Conservation (phyloP, 2,888 invertebrate species). For the Xanthorhoe spadicearia region DNA sequence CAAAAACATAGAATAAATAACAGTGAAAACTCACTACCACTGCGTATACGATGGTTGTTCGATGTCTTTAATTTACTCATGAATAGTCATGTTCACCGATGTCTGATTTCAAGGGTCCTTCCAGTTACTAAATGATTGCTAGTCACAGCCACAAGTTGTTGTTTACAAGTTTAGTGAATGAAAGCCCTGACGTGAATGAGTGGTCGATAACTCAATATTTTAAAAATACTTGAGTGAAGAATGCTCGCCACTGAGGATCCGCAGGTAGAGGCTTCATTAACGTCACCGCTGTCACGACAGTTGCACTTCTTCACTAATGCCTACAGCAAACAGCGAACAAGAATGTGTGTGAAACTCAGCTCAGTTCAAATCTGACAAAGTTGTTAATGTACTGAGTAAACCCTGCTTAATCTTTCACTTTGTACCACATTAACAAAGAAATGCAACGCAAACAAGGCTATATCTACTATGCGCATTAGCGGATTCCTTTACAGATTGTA, state of each 20-base stretch:
- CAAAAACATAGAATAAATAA: slow-evolving; percentile 43
- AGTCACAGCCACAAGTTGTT: slow-evolving; percentile 62
- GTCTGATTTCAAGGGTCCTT: slow-evolving; percentile 58
- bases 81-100: slow-evolving; percentile 52
- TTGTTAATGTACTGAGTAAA: slow-evolving; percentile 71
- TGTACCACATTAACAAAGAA: slow-evolving; percentile 77
- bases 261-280: slow-evolving; percentile 42
- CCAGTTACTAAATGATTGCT: slow-evolving; percentile 61
- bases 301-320: slow-evolving; percentile 69
- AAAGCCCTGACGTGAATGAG: slow-evolving; percentile 42
- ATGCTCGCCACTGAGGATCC: slow-evolving; percentile 33
- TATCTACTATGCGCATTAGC: slow-evolving; percentile 60
- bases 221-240: slow-evolving; percentile 29
- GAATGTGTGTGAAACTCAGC: slow-evolving; percentile 76
- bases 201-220: slow-evolving; percentile 34
- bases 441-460: slow-evolving; percentile 66
- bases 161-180: slow-evolving; percentile 56
- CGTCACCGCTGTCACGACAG: slow-evolving; percentile 62
- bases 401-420: slow-evolving; percentile 79
- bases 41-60: slow-evolving; percentile 75
- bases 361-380: slow-evolving; percentile 70
- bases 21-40: slow-evolving; percentile 48
- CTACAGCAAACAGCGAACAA: slow-evolving; percentile 62
- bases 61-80: slow-evolving; percentile 77
- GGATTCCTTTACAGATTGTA: slow-evolving; percentile 60